Evolutionary conservation across 2,888 invertebrate genomes (phyloP), one percentile per base, ranked within the genome.

Genomic region (Athalia circularis): DNA sequence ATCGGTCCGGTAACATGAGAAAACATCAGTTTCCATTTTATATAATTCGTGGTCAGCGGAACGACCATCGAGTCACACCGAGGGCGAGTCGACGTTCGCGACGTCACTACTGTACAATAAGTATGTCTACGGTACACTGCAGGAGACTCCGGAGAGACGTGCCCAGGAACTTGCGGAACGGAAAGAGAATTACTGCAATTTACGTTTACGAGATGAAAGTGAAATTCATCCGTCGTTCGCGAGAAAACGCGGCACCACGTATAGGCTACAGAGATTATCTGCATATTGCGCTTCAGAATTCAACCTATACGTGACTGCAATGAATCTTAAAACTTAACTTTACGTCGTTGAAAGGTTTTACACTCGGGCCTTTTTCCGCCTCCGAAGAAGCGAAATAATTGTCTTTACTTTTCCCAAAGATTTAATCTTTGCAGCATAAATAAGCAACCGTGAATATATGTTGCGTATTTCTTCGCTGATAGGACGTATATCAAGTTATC

Each of bases 201-300:
- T 62, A 75, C 62, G 75, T 87, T 87, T 84, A 87, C 83, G 85
- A 87, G 85, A 81, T 79, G 82, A 86, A 85, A 87, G 87, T 86
- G 86, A 87, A 87, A 87, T 85, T 86, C 72, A 45, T 72, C 57
- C 52, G 11, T 57, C 29, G 6, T 8, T 47, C 3, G 72, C 68
- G 29, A 50, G 52, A 65, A 47, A 65, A 8, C 50, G 11, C 52
- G 29, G 29, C 15, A 29, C 7, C 11, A 43, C 65, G n/a, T 11
- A 29, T 48, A 47, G 5, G 5, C 64, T 8, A 43, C 6, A 9
- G 3, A 9, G 13, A 2, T 61, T 13, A n/a, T 11, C 43, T 11
- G 64, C 64, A 43, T 29, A 29, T 29, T 29, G 29, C 29, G 29
- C 29, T 29, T 29, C 29, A 29, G 29, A 29, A 29, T 29, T 29